Conservation (phyloP, 2,797 vertebrate species). For the Coccyzus lansbergi region DNA sequence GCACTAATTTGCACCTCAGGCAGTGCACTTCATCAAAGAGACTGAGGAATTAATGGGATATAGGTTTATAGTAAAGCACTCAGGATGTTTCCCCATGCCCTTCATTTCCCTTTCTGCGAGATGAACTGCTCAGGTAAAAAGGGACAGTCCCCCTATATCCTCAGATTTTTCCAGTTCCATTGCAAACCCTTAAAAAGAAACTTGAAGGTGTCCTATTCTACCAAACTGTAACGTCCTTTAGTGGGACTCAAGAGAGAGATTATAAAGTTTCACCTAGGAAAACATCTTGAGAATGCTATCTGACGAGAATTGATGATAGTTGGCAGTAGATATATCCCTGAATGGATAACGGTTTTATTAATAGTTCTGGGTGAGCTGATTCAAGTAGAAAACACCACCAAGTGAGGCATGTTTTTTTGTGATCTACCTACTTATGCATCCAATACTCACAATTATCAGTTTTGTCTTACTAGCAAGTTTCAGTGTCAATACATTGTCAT, state of each 20-base stretch:
- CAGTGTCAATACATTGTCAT: background rate
- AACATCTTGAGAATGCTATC: background rate
- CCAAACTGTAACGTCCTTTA: background rate
- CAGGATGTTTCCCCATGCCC: background rate
- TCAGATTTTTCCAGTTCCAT: background rate
- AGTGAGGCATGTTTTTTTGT: background rate
- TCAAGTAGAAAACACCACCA: background rate
- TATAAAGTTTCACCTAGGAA: conserved; percentile 6
- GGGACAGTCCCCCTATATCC: background rate
- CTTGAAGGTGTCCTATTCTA: background rate
- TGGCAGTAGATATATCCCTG: conserved; percentile 12
- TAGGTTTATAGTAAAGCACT: background rate
- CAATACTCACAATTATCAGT: background rate
- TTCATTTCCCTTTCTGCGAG: background rate
- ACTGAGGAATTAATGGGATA: background rate
- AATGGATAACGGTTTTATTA: background rate
- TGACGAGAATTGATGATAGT: background rate
- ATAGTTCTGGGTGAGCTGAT: background rate
- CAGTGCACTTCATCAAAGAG: conserved; percentile 5
- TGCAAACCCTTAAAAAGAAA: background rate
- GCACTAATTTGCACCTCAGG: conserved; percentile 39
- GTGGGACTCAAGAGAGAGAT: background rate
- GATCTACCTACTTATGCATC: background rate
- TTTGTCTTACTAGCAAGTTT: background rate
- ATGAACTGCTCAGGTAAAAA: background rate